Conservation (phyloP, 1,140 invertebrate species). For the Drosophila mayri region DNA sequence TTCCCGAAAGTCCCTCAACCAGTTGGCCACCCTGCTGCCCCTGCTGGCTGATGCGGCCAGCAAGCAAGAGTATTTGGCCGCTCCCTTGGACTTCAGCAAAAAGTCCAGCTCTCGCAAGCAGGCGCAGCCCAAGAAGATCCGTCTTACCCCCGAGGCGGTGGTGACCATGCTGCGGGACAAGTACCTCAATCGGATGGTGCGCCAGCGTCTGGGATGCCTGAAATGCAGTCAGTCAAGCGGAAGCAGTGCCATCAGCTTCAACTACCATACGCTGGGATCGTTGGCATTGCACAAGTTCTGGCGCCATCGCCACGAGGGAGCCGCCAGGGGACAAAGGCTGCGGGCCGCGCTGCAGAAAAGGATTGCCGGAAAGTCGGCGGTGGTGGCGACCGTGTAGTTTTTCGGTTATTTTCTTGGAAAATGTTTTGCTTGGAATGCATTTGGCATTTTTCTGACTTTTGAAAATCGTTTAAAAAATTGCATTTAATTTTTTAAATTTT, state of each 20-base stretch:
- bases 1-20: slow-evolving; percentile 73
- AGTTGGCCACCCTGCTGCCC: slow-evolving; percentile 74
- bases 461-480: slow-evolving; percentile 60
- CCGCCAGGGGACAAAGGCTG: slow-evolving; percentile 51
- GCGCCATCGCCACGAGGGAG: slow-evolving; percentile 74
- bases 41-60: slow-evolving; percentile 79
- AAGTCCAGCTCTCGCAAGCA: slow-evolving; percentile 83
- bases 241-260: slow-evolving; percentile 68
- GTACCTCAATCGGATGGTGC: slow-evolving; percentile 77
- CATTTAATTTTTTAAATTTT: slow-evolving; percentile 83
- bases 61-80: slow-evolving; percentile 75
- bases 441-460: slow-evolving; percentile 58
- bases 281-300: slow-evolving; percentile 85
- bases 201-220: slow-evolving; percentile 64
- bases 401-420: slow-evolving; percentile 50
- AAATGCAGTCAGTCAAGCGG: slow-evolving; percentile 51
- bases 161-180: slow-evolving; percentile 77
- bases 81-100: slow-evolving; percentile 78
- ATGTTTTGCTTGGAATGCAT: slow-evolving; percentile 69
- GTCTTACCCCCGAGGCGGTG: slow-evolving; percentile 68
- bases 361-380: slow-evolving; percentile 25
- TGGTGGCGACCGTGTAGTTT: slow-evolving; percentile 41
- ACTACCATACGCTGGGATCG: slow-evolving; percentile 85
- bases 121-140: slow-evolving; percentile 84
- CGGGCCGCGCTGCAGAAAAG: slow-evolving; percentile 57